Percentiles rank a stretch among this genome's conserved stretches.
Conservation (phyloP, 2,888 invertebrate genomes). For the Crioceris asparagi region DNA sequence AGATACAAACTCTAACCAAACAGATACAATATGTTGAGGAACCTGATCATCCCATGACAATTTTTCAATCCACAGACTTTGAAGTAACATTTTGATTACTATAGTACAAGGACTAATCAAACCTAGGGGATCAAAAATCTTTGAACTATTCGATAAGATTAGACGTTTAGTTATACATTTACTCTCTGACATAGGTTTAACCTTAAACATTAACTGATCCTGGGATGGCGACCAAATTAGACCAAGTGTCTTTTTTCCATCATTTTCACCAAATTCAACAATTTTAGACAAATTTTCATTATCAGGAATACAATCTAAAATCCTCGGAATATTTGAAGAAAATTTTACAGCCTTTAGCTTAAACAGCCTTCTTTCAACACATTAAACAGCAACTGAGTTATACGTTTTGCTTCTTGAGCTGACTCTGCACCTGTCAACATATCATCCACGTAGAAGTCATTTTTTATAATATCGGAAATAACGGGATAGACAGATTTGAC, state of each 20-base stretch:
- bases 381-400: conserved; percentile 1
- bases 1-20: conserved; percentile 10
- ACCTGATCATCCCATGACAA: conserved; percentile 13
- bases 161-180: not conserved
- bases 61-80: conserved; percentile 13
- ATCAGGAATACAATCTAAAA: conserved; percentile 6
- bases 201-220: conserved; percentile 9
- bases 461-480: conserved; percentile 5
- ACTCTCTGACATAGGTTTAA: conserved; percentile 2
- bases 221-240: conserved; percentile 9
- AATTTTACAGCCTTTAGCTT: conserved; percentile 13
- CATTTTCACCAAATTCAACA: conserved; percentile 9
- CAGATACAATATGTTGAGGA: conserved; percentile 7
- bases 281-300: conserved; percentile 4
- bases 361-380: conserved; percentile 9
- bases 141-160: conserved; percentile 10
- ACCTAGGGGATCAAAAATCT: conserved; percentile 19
- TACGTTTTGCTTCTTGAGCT: conserved; percentile 1
- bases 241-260: conserved; percentile 13
- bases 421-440: conserved; percentile 7
- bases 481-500: conserved; percentile 3
- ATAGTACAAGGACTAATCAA: conserved; percentile 15
- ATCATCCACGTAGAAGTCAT: conserved; percentile 12
- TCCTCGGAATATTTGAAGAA: conserved; percentile 8
- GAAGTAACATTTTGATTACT: conserved; percentile 15